These are phyloP conservation scores for Morone chrysops DNA, from an alignment of 2,113 vertebrate species.

Conservation along the genomic window DNA sequence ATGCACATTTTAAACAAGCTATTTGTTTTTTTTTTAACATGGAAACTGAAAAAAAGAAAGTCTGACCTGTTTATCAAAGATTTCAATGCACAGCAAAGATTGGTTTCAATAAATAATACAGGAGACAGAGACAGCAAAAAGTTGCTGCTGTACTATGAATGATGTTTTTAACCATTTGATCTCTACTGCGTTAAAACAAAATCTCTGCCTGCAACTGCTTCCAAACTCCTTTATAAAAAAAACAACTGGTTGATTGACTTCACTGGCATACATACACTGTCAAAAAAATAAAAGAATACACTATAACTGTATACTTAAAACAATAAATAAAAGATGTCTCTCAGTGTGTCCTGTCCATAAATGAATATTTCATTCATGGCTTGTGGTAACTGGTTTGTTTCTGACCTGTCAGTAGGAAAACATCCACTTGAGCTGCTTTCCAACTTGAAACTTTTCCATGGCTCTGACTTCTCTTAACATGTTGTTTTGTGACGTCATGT, in stretches of 20 bases:
- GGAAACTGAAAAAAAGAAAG: slow-evolving; percentile 27
- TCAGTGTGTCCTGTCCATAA: not conserved
- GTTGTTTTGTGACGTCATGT: not conserved
- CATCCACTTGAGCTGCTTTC: not conserved
- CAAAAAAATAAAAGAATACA: slow-evolving; percentile 26
- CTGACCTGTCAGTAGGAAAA: not conserved
- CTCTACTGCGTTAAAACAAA: not conserved
- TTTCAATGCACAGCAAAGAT: slow-evolving; percentile 70
- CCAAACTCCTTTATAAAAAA: slow-evolving; percentile 7
- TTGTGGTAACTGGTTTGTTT: slow-evolving; percentile 24
- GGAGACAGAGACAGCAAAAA: slow-evolving; percentile 1
- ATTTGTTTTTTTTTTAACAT: slow-evolving; percentile 35
- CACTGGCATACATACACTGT: slow-evolving; percentile 17
- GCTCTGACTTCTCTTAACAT: not conserved
- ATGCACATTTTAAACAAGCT: slow-evolving; percentile 54
- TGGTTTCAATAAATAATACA: slow-evolving; percentile 29
- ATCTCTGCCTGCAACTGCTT: slow-evolving; percentile 7
- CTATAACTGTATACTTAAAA: slow-evolving; percentile 24
- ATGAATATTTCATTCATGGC: not conserved
- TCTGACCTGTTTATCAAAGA: slow-evolving; percentile 24
- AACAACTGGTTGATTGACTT: slow-evolving; percentile 13
- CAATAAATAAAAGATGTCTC: slow-evolving; percentile 24
- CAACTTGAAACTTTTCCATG: slow-evolving; percentile 1
- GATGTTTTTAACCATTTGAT: not conserved
- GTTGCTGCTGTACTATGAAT: not conserved